A percentile compares a stretch with the other conserved stretches of the same genome.
These are phyloP conservation scores for Nomada lathburiana DNA, from an alignment of 2,888 invertebrate genomes.

Conservation along the genomic window DNA sequence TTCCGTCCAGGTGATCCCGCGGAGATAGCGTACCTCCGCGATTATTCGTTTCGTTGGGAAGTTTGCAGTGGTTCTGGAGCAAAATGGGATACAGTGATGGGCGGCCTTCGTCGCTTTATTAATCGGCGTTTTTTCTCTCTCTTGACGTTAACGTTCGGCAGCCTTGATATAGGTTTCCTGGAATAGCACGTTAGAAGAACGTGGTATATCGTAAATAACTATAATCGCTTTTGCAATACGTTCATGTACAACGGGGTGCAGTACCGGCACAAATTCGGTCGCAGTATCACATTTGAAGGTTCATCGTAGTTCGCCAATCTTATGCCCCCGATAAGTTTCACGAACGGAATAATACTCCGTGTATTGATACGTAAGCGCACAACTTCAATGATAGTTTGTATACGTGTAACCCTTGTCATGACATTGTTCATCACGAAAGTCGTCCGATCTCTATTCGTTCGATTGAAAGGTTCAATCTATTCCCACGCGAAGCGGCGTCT, in stretches of 20 bases:
- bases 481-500: slow-evolving; percentile 34
- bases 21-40: not conserved
- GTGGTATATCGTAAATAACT: not conserved
- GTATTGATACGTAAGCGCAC: too few relatives aligned
- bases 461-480: slow-evolving; percentile 4
- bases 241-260: too few relatives aligned
- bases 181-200: not conserved
- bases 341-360: not conserved
- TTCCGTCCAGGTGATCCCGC: not conserved
- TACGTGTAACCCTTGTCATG: not conserved
- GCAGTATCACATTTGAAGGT: not conserved
- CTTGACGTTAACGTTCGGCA: not conserved
- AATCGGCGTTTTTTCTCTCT: slow-evolving; percentile 1
- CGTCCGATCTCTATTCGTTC: not conserved
- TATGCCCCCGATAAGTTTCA: not conserved
- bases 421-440: slow-evolving; percentile 1
- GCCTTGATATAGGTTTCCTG: slow-evolving; percentile 2
- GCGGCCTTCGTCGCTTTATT: not conserved
- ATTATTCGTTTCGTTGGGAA: not conserved
- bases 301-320: too few relatives aligned
- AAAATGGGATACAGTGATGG: not conserved
- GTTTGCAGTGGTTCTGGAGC: not conserved
- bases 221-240: not conserved
- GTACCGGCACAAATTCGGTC: too few relatives aligned
- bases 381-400: not conserved